Evolutionary conservation across 2,888 invertebrate genomes (phyloP).

Genomic region (Microctonus brassicae): DNA sequence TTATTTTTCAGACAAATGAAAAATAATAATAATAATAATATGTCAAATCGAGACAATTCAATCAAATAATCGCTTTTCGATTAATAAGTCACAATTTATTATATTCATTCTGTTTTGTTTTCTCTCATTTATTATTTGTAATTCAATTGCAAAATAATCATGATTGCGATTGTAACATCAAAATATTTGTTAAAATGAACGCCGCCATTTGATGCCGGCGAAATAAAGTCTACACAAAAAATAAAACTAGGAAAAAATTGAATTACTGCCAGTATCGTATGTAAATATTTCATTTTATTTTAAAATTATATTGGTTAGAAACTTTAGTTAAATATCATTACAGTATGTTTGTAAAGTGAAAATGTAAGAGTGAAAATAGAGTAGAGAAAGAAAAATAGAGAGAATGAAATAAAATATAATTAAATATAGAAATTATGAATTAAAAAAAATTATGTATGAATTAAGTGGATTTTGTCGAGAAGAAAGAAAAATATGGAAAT

Average conservation of each 20-base stretch:
- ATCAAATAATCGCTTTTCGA: slow-evolving; percentile 13
- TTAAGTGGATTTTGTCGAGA: background rate
- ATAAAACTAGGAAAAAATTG: slow-evolving; percentile 39
- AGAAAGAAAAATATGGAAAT: slow-evolving; percentile 33
- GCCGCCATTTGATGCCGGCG: slow-evolving; percentile 13
- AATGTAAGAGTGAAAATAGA: slow-evolving; percentile 21
- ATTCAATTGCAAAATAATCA: background rate
- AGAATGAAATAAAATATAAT: slow-evolving; percentile 4
- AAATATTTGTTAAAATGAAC: background rate
- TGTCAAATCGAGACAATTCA: too few relatives aligned
- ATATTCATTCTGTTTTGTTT: background rate
- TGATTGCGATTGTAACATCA: background rate
- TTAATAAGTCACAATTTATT: background rate
- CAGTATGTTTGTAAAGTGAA: slow-evolving; percentile 43
- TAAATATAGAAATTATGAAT: background rate
- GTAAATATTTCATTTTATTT: slow-evolving; percentile 55
- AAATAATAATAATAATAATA: too few relatives aligned
- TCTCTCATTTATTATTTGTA: background rate
- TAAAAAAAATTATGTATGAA: slow-evolving; percentile 29
- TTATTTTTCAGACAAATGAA: too few relatives aligned
- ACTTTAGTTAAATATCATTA: slow-evolving; percentile 49
- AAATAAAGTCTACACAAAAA: slow-evolving; percentile 22
- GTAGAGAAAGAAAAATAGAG: background rate
- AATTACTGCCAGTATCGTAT: slow-evolving; percentile 64
- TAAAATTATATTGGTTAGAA: slow-evolving; percentile 46